A percentile compares a stretch with the other conserved stretches of the same genome.
Conservation (phyloP, 2,888 invertebrate genomes). For the Sthenelais limicola region DNA sequence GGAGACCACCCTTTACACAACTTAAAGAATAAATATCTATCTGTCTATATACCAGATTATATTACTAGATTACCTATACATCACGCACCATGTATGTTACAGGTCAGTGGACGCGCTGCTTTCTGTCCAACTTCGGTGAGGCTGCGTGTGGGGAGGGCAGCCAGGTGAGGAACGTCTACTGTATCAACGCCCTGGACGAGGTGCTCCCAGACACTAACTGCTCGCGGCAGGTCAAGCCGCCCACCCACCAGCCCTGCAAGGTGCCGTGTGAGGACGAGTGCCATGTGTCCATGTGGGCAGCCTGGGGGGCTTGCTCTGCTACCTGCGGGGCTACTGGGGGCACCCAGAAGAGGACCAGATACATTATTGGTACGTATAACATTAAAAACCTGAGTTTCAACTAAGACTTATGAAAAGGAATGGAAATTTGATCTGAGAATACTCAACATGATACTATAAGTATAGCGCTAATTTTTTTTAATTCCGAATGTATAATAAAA, state of each 20-base stretch:
- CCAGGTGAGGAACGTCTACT: slow-evolving; percentile 47
- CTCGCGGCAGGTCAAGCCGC: slow-evolving; percentile 7
- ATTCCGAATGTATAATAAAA: too few species aligned
- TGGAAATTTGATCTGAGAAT: too few species aligned
- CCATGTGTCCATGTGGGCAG: slow-evolving; percentile 77
- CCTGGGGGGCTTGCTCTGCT: slow-evolving; percentile 76
- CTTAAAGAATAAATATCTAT: too few species aligned
- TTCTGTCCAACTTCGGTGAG: slow-evolving; percentile 4
- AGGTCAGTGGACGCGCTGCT: slow-evolving; percentile 46
- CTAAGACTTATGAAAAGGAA: too few species aligned
- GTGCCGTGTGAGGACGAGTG: slow-evolving; percentile 78
- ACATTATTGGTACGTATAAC: slow-evolving; percentile 11
- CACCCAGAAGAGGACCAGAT: slow-evolving; percentile 23
- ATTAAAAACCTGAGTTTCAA: too few species aligned
- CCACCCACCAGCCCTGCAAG: slow-evolving; percentile 51
- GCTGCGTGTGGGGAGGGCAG: slow-evolving; percentile 45
- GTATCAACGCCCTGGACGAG: slow-evolving; percentile 46
- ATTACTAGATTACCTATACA: too few species aligned
- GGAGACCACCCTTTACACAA: too few species aligned
- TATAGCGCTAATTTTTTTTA: too few species aligned
- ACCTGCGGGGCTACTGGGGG: slow-evolving; percentile 38
- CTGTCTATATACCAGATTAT: too few species aligned
- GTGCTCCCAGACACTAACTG: slow-evolving; percentile 40
- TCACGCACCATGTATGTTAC: background rate
- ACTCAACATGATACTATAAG: too few species aligned